phyloP scores from a whole-genome alignment of 1,140 invertebrate genomes.

The Plectrocnemia conspersa region DNA sequence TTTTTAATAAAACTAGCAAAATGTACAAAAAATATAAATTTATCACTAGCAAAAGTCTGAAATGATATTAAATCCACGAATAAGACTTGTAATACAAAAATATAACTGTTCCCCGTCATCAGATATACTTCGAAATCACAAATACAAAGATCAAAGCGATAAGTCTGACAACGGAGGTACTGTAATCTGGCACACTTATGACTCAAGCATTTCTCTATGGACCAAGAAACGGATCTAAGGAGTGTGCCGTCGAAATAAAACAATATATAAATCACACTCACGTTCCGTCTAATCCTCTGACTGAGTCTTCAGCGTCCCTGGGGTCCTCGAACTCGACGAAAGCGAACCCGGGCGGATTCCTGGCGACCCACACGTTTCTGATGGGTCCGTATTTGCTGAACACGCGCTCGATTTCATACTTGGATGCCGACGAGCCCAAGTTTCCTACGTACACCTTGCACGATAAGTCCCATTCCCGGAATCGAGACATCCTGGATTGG shows the following conservation, averaged over 20 bases:
- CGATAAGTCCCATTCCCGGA: constrained; percentile 87
- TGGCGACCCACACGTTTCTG: constrained; percentile 95
- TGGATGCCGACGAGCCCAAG: constrained; percentile 84
- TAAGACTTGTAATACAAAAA: neutral
- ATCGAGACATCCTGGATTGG: constrained; percentile 63
- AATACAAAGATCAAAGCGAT: neutral
- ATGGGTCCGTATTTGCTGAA: constrained; percentile 94
- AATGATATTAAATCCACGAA: too few relatives aligned
- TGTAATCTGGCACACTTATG: constrained; percentile 33
- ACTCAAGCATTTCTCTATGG: constrained; percentile 31
- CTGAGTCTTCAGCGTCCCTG: constrained; percentile 95
- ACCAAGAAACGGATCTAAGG: constrained; percentile 34
- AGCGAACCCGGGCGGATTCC: constrained; percentile 92
- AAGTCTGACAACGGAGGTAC: constrained; percentile 28
- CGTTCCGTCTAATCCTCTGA: constrained; percentile 92
- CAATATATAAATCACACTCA: constrained; percentile 51
- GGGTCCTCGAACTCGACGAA: constrained; percentile 98
- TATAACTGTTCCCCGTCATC: constrained; percentile 7
- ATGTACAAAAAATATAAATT: too few relatives aligned
- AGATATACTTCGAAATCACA: neutral
- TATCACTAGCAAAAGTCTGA: too few relatives aligned
- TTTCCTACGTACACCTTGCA: constrained; percentile 99
- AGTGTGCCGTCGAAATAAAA: constrained; percentile 22
- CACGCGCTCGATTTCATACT: constrained; percentile 85
- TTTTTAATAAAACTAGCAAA: too few relatives aligned